Evolutionary conservation across 1,140 invertebrate genomes (phyloP), one percentile per base, ranked within the genome.

Genomic region (Chironomus striatipennis): DNA sequence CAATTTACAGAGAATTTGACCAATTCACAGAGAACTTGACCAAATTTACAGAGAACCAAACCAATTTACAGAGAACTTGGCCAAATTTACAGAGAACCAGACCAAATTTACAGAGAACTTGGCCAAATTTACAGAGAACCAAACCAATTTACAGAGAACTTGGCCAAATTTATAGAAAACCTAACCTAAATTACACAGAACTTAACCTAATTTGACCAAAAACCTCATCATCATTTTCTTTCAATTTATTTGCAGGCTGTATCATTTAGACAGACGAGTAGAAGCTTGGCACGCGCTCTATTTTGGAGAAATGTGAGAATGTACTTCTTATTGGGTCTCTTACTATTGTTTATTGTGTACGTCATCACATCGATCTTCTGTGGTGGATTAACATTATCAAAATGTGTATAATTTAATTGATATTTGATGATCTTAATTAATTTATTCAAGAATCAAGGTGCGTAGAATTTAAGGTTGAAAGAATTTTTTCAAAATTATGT

Each of bases 291-390:
- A 67, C 85, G 93, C 21, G 91, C 92, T 18, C 86, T 97, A 81
- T 97, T 95, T 83, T 96, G 94, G 94, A 96, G 96, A 83, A 97
- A 96, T 82, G 88, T 97, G 2, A 96, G 96, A 81, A 85, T 97
- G 78, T 96, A 95, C 77, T 86, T 95, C 2, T 90, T 96, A 75
- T 85, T 95, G 78, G 88, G 84, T 21, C 77, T 85, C 64, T 86
- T 94, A 74, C 83, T 91, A 75, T 85, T 90, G 75, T 88, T 97
- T 74, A 86, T 93, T 5, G 81, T 95, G n/a, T 96, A 96, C 81
- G 86, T 95, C 74, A 91, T 96, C 74, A 87, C 95, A 2, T 92
- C 92, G 7, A 91, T 95, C 83, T 87, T 90, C 7, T 97, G 95
- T 80, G 93, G 93, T 72, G 93, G 93, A 9, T 83, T 95, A 3